These are phyloP conservation scores for Etheostoma spectabile DNA, from an alignment of 2,113 vertebrate genomes.

Conservation along the genomic window DNA sequence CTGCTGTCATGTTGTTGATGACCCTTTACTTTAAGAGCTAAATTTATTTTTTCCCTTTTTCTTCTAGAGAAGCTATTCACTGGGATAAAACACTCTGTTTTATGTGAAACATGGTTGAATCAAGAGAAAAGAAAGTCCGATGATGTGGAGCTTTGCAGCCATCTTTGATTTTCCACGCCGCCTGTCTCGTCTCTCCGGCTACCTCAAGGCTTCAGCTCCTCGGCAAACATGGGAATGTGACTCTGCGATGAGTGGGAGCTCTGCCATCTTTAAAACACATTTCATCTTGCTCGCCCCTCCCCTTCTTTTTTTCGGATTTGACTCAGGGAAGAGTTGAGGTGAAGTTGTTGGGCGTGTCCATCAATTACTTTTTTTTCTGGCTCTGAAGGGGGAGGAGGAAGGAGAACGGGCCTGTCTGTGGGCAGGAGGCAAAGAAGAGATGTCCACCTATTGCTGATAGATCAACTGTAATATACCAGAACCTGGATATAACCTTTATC, in stretches of 20 bases:
- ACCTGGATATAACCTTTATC: not conserved
- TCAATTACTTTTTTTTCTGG: constrained; percentile 51
- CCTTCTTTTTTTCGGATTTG: constrained; percentile 27
- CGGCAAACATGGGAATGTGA: constrained; percentile 71
- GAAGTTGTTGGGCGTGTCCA: constrained; percentile 55
- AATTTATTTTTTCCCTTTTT: not conserved
- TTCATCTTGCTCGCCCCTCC: constrained; percentile 61
- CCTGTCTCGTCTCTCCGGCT: constrained; percentile 57
- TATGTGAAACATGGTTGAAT: constrained; percentile 26
- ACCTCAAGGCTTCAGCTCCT: constrained; percentile 52
- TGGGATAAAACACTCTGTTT: constrained; percentile 15
- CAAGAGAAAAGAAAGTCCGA: constrained; percentile 47
- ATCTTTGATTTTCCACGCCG: constrained; percentile 68
- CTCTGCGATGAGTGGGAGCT: constrained; percentile 66
- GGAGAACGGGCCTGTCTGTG: constrained; percentile 12
- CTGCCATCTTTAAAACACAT: constrained; percentile 78
- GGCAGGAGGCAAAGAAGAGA: constrained; percentile 33
- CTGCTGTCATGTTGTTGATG: not conserved
- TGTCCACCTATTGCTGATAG: constrained; percentile 42
- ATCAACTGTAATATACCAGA: constrained; percentile 25
- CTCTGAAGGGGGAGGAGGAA: constrained; percentile 1
- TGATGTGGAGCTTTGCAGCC: constrained; percentile 79
- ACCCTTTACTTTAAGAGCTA: not conserved
- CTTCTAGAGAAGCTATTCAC: not conserved
- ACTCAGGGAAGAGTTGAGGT: constrained; percentile 54